A percentile compares a stretch with the other conserved stretches of the same genome.
Evolutionary conservation across 2,888 invertebrate genomes (phyloP).

Genomic region (Andrena praecox): DNA sequence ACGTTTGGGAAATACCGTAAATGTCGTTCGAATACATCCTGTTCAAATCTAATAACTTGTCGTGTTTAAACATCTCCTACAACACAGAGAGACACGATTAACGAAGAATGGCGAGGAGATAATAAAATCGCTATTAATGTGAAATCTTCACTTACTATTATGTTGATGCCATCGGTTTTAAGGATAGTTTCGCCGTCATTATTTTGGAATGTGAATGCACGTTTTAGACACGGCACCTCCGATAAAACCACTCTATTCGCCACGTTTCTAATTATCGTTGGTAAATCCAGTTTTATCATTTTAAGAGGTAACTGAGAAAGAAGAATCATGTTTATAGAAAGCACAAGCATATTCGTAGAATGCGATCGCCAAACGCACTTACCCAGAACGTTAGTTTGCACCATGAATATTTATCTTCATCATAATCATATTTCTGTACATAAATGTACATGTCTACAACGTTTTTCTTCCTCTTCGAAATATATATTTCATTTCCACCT

Average conservation of each 20-base stretch:
- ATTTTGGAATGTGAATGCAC: slow-evolving; percentile 93
- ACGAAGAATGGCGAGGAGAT: neutral
- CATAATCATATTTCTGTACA: slow-evolving; percentile 90
- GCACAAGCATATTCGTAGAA: neutral
- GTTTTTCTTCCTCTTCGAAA: slow-evolving; percentile 75
- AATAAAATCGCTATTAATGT: neutral
- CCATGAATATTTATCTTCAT: slow-evolving; percentile 92
- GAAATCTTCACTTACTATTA: slow-evolving; percentile 86
- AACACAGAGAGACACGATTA: slow-evolving; percentile 49
- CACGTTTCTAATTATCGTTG: slow-evolving; percentile 90
- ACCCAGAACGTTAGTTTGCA: slow-evolving; percentile 92
- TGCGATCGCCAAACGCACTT: slow-evolving; percentile 78
- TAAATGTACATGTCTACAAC: slow-evolving; percentile 85
- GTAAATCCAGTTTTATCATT: slow-evolving; percentile 90
- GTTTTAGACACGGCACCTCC: slow-evolving; percentile 92
- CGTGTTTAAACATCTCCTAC: slow-evolving; percentile 94
- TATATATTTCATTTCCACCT: slow-evolving; percentile 65
- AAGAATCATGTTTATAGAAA: neutral
- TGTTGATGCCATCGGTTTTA: slow-evolving; percentile 98
- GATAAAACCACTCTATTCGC: slow-evolving; percentile 91
- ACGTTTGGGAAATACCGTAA: slow-evolving; percentile 94
- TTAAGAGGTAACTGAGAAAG: slow-evolving; percentile 86
- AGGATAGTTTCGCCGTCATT: slow-evolving; percentile 88
- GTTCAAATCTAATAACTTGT: slow-evolving; percentile 91
- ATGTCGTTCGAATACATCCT: slow-evolving; percentile 97